Base-by-base conservation (phyloP, 2,113 vertebrate genomes). In the Picathartes gymnocephalus region DNA sequence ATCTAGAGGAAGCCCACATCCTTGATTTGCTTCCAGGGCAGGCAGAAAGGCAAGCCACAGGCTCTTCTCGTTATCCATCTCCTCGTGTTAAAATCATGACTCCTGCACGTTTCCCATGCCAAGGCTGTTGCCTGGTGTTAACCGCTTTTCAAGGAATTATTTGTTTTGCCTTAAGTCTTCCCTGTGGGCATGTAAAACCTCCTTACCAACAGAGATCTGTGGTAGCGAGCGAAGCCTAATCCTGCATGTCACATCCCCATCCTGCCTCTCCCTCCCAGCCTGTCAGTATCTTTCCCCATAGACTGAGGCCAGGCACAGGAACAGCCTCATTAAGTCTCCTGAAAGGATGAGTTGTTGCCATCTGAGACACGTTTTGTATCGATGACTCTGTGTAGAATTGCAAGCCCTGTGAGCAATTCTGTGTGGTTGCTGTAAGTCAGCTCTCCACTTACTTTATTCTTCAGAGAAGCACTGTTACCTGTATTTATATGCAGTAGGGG, bases 141-240 rank as follows among this genome's bases (percentile, higher is more conserved):
- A 92, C 45, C 1, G 1, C 79, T 85, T 89, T 90, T 91, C 79
- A 90, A 62, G 76, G 61, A 90, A 90, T 96, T 87, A 24, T 17
- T 92, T 95, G 79, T 85, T 94, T 96, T 86, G 76, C 88, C 82
- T 60, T 60, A 71, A 86, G 51, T 64, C 90, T 95, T 73, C 79
- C 68, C 82, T 39, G 72, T 74, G 88, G 92, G 82, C 61, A 40
- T 88, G 80, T 90, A 81, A 87, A 94, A 77, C 85, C 47, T 93
- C 66, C 85, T 77, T 58, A 74, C 51, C 65, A 23, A 11, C 0
- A 88, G 76, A 88, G 66, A 56, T 70, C 68, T 51, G 51, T 86
- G 71, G 68, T 51, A 73, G 71, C 21, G 13, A 11, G 62, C 0
- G 0, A 69, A 87, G 57, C 1, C 1, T 51, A 72, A 72, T 35